Conservation (phyloP, 2,888 invertebrate species). For the Sesia apiformis region DNA sequence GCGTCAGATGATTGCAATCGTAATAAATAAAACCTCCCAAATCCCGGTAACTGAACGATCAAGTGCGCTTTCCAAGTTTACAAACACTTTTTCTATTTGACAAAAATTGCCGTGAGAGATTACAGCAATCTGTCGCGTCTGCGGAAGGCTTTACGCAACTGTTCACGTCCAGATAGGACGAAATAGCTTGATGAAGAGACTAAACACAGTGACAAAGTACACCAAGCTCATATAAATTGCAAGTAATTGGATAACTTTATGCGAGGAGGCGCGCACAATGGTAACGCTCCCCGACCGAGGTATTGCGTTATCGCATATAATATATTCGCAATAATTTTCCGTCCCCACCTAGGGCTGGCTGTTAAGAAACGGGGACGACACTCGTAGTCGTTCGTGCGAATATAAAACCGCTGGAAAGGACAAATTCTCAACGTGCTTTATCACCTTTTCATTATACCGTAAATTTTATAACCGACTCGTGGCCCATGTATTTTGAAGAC, state of each 20-base stretch:
- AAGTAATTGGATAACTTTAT: conserved; percentile 48
- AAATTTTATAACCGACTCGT: not conserved
- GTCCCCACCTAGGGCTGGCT: conserved; percentile 24
- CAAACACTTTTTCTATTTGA: too few relatives aligned
- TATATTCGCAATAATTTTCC: conserved; percentile 47
- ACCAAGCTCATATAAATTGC: conserved; percentile 28
- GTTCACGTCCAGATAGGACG: not conserved
- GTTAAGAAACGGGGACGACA: conserved; percentile 28
- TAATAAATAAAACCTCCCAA: too few relatives aligned
- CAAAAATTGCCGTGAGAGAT: too few relatives aligned
- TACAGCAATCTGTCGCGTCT: too few relatives aligned
- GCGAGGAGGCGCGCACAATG: conserved; percentile 28
- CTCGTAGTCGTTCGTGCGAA: conserved; percentile 19
- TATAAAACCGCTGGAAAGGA: conserved; percentile 28
- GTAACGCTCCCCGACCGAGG: conserved; percentile 20
- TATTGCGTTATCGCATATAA: conserved; percentile 41
- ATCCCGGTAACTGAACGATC: too few relatives aligned
- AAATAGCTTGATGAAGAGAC: not conserved
- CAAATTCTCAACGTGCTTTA: not conserved
- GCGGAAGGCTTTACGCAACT: not conserved
- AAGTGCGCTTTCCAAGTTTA: too few relatives aligned
- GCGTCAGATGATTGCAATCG: too few relatives aligned
- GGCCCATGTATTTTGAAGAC: too few relatives aligned
- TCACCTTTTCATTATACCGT: not conserved
- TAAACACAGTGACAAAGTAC: not conserved